Conservation (phyloP, 2,888 invertebrate genomes). For the Formica aserva region DNA sequence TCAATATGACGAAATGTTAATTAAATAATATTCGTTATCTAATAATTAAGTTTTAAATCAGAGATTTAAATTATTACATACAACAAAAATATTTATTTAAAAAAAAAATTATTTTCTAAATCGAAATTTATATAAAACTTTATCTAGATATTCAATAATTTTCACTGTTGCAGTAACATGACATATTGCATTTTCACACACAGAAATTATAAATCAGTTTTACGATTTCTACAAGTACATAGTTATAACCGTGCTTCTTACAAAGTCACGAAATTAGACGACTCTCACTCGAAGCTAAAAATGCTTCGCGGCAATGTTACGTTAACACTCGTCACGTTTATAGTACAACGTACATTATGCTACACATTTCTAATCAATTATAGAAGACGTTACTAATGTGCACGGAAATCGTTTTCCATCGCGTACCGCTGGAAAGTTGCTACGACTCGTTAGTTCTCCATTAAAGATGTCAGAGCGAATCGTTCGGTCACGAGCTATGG, state of each 20-base stretch:
- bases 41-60: constrained; percentile 12
- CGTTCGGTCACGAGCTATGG: constrained; percentile 10
- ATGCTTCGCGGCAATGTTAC: neutral
- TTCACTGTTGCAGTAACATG: constrained; percentile 14
- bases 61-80: neutral
- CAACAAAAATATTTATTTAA: neutral
- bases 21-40: neutral
- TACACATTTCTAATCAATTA: constrained; percentile 36
- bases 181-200: constrained; percentile 26
- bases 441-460: constrained; percentile 41
- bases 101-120: neutral
- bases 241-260: constrained; percentile 9
- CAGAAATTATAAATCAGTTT: constrained; percentile 17
- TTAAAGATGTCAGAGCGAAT: constrained; percentile 39
- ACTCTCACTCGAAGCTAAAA: constrained; percentile 22
- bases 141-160: neutral
- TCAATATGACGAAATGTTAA: neutral
- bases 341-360: constrained; percentile 5
- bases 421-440: constrained; percentile 12
- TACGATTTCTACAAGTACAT: constrained; percentile 24
- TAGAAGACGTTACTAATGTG: constrained; percentile 24
- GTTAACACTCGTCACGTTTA: constrained; percentile 20
- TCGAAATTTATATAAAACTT: neutral
- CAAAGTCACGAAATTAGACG: constrained; percentile 21
- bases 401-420: constrained; percentile 34